Evolutionary conservation across 2,797 vertebrate genomes (phyloP).

Genomic region (Diglossa cyanea): DNA sequence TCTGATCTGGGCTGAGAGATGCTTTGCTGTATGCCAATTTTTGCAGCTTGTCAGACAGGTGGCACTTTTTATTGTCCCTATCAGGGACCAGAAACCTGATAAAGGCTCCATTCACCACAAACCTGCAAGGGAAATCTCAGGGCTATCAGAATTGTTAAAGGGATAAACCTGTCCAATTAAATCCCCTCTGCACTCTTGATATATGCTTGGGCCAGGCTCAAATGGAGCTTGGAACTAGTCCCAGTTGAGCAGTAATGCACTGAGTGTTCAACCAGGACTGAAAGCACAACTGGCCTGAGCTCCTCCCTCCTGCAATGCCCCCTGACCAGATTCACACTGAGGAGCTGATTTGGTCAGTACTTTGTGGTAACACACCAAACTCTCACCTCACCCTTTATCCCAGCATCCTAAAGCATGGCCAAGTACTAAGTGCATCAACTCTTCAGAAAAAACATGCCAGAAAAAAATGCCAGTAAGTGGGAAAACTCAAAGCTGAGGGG

Average conservation of each 20-base stretch:
- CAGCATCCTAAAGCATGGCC: background rate
- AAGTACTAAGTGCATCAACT: background rate
- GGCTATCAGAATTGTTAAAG: conserved; percentile 42
- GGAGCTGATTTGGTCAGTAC: background rate
- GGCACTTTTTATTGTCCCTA: conserved; percentile 5
- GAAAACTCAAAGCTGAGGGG: background rate
- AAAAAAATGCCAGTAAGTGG: background rate
- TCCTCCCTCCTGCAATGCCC: background rate
- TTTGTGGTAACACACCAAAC: background rate
- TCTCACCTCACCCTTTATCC: background rate
- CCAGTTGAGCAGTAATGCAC: conserved; percentile 2
- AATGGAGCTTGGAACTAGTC: conserved; percentile 33
- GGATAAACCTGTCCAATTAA: conserved; percentile 55
- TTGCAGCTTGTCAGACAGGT: conserved; percentile 16
- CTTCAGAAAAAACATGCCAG: background rate
- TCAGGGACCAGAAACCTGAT: conserved; percentile 33
- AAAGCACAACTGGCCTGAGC: background rate
- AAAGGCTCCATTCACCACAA: conserved; percentile 5
- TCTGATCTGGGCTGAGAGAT: background rate
- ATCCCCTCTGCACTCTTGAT: conserved; percentile 33
- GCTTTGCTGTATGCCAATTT: background rate
- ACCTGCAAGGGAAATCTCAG: conserved; percentile 36
- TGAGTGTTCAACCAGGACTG: background rate
- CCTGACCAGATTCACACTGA: background rate
- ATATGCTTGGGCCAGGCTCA: background rate